phyloP scores from a whole-genome alignment of 1,140 invertebrate species.

The Apis cerana region DNA sequence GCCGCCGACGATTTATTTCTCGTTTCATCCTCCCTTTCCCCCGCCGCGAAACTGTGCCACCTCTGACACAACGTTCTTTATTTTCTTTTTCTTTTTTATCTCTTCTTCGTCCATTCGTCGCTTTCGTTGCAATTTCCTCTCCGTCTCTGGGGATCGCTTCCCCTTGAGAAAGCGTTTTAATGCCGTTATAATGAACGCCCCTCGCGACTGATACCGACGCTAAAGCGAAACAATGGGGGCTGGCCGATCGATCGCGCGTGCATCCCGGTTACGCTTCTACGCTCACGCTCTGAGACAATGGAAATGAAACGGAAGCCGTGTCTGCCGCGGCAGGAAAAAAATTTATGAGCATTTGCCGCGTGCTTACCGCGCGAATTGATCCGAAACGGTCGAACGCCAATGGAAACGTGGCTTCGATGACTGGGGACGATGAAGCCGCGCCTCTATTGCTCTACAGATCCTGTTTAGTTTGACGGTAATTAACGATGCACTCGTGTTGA shows the following conservation, averaged over 20 bases:
- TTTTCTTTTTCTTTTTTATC: too few species aligned
- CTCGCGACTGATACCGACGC: conserved; percentile 21
- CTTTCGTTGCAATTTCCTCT: conserved; percentile 32
- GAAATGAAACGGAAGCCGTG: conserved; percentile 13
- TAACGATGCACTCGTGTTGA: neutral
- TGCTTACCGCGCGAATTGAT: conserved; percentile 10
- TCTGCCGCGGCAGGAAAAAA: conserved; percentile 29
- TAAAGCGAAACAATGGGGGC: conserved; percentile 32
- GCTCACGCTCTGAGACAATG: conserved; percentile 16
- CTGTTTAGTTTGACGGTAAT: neutral
- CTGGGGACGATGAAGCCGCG: neutral
- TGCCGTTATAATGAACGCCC: conserved; percentile 33
- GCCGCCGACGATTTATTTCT: neutral
- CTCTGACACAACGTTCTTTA: neutral
- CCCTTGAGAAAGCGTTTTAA: conserved; percentile 33
- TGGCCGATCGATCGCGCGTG: conserved; percentile 22
- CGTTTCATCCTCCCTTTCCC: neutral
- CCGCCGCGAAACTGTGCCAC: neutral
- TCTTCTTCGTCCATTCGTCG: neutral
- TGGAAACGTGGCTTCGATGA: conserved; percentile 14
- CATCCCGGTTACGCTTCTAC: conserved; percentile 9
- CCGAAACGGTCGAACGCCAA: conserved; percentile 8
- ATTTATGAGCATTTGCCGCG: conserved; percentile 39
- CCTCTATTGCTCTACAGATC: neutral
- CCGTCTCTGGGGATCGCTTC: conserved; percentile 8